Evolutionary conservation across 2,888 invertebrate genomes (phyloP).

Genomic region (Zaprionus bogoriensis): DNA sequence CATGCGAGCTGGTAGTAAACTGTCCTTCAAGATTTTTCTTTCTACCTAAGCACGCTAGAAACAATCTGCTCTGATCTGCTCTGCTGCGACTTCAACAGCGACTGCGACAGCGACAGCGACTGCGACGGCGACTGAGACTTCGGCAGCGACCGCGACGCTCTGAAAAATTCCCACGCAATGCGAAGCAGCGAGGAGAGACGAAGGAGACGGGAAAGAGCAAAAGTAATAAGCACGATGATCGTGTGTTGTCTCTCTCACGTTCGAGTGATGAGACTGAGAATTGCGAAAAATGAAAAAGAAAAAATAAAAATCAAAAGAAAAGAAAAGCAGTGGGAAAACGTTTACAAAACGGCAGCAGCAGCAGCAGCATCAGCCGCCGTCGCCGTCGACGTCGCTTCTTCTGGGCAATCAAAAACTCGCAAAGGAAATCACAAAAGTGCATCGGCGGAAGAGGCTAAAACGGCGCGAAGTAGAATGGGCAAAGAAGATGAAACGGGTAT

Average conservation of each 20-base stretch:
- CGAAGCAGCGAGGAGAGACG: constrained; percentile 25
- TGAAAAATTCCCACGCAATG: constrained; percentile 61
- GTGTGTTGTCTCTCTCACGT: constrained; percentile 51
- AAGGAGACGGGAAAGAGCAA: constrained; percentile 30
- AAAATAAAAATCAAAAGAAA: constrained; percentile 46
- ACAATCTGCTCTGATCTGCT: constrained; percentile 18
- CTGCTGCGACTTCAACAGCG: constrained; percentile 2
- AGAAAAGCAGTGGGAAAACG: constrained; percentile 71
- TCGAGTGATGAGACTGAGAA: constrained; percentile 41
- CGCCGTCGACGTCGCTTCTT: constrained; percentile 32
- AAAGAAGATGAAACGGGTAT: constrained; percentile 75
- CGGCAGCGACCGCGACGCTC: constrained; percentile 38
- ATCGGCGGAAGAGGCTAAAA: constrained; percentile 72
- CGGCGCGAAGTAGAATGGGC: constrained; percentile 70
- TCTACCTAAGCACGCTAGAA: constrained; percentile 24
- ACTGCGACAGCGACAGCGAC: constrained; percentile 1
- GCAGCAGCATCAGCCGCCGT: constrained; percentile 29
- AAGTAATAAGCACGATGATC: constrained; percentile 57
- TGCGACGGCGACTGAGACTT: constrained; percentile 15
- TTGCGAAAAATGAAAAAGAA: constrained; percentile 45
- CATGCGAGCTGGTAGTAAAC: no score
- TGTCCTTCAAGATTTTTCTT: constrained; percentile 21
- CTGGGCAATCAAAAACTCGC: constrained; percentile 58
- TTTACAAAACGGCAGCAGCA: constrained; percentile 50
- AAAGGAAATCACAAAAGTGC: constrained; percentile 80